phyloP scores from a whole-genome alignment of 2,113 vertebrate species.

The Camelus bactrianus region DNA sequence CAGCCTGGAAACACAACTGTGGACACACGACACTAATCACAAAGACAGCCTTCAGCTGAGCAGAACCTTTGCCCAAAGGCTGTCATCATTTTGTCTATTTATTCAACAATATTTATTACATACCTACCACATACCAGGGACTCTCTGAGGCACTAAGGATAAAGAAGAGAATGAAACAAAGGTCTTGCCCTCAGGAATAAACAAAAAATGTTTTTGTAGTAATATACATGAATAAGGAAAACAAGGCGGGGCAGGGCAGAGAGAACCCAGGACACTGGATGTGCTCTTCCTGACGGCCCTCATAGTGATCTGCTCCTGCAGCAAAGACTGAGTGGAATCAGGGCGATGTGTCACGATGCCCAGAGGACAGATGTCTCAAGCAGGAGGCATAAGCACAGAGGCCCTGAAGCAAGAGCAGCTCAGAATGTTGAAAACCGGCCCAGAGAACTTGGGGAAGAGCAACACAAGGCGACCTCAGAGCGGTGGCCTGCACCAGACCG shows the following conservation, averaged over 20 bases:
- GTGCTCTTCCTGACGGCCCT: background rate
- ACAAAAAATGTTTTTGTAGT: background rate
- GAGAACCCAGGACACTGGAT: background rate
- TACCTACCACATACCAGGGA: no score
- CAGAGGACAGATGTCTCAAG: background rate
- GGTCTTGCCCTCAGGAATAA: background rate
- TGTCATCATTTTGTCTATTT: no score
- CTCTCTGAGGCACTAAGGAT: background rate
- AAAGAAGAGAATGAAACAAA: background rate
- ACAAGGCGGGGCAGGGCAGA: background rate
- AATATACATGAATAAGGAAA: background rate
- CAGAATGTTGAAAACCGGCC: background rate
- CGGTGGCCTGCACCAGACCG: background rate
- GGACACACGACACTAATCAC: no score
- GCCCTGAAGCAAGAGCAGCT: background rate
- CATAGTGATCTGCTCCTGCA: background rate
- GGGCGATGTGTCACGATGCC: background rate
- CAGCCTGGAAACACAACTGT: background rate
- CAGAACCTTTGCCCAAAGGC: background rate
- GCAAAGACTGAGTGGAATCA: background rate
- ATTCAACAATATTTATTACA: no score
- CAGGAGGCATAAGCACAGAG: background rate
- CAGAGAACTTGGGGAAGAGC: slow-evolving; percentile 32
- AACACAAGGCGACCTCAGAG: background rate
- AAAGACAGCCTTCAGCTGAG: background rate